These are phyloP conservation scores for Acromyrmex echinatior DNA, from an alignment of 1,140 invertebrate species.

Conservation along the genomic window DNA sequence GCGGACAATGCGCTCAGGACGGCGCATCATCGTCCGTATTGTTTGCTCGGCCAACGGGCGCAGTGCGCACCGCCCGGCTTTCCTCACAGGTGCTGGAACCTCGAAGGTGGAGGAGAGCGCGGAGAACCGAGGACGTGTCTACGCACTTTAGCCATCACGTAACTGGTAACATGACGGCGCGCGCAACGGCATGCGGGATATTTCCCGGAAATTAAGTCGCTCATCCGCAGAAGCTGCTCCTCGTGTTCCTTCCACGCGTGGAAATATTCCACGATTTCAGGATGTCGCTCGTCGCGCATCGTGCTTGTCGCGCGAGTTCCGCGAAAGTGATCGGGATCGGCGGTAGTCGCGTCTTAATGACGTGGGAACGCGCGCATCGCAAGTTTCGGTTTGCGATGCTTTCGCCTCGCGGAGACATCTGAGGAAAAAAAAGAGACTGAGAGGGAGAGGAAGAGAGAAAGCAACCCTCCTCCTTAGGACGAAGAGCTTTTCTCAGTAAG, in stretches of 20 bases:
- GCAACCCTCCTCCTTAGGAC: background rate
- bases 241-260: background rate
- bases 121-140: background rate
- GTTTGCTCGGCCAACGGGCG: slow-evolving; percentile 76
- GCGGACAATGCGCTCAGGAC: slow-evolving; percentile 76
- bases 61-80: slow-evolving; percentile 69
- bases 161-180: background rate
- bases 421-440: background rate
- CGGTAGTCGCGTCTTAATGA: slow-evolving; percentile 20
- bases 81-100: slow-evolving; percentile 73
- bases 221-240: slow-evolving; percentile 24
- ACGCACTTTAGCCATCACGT: slow-evolving; percentile 13
- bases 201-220: slow-evolving; percentile 50
- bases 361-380: slow-evolving; percentile 26
- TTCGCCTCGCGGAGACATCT: background rate
- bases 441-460: background rate
- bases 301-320: slow-evolving; percentile 11
- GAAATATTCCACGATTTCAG: slow-evolving; percentile 30
- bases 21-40: slow-evolving; percentile 80
- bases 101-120: slow-evolving; percentile 31
- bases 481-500: slow-evolving; percentile 38
- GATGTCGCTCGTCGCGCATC: background rate
- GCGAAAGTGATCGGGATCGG: background rate
- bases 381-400: background rate
- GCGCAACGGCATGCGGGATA: slow-evolving; percentile 13